Conservation (phyloP, 2,888 invertebrate genomes). For the Drosophila meridiana region DNA sequence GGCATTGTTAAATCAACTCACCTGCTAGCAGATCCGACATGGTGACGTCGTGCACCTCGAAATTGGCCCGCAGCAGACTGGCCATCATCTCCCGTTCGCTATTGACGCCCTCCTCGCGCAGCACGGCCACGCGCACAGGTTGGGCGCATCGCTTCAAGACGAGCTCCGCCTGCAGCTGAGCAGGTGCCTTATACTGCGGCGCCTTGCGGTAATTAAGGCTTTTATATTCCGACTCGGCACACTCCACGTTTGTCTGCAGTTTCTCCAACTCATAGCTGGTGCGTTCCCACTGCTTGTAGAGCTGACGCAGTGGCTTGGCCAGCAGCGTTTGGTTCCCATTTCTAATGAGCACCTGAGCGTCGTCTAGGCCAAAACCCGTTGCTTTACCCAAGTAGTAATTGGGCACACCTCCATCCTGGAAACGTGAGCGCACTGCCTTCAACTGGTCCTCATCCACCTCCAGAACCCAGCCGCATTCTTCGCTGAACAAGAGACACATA, state of each 20-base stretch:
- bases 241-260: conserved; percentile 92
- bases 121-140: conserved; percentile 92
- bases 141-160: conserved; percentile 83
- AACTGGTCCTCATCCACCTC: conserved; percentile 88
- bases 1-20: conserved; percentile 32
- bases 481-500: conserved; percentile 91
- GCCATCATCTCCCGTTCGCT: conserved; percentile 99
- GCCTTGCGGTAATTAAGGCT: conserved; percentile 89
- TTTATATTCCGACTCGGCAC: conserved; percentile 92
- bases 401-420: conserved; percentile 86
- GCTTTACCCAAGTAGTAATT: conserved; percentile 90
- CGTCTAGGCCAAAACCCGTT: conserved; percentile 88
- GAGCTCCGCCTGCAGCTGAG: conserved; percentile 85
- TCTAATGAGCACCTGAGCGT: conserved; percentile 67
- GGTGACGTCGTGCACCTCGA: conserved; percentile 96
- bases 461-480: conserved; percentile 94
- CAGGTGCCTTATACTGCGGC: conserved; percentile 90
- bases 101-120: conserved; percentile 97
- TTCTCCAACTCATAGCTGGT: conserved; percentile 96
- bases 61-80: conserved; percentile 93
- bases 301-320: conserved; percentile 87
- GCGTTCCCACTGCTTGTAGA: conserved; percentile 97
- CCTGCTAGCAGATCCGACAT: conserved; percentile 93
- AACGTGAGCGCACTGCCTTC: conserved; percentile 87
- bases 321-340: conserved; percentile 84